phyloP scores from a whole-genome alignment of 2,797 vertebrate genomes.

The Gambelia wislizenii region DNA sequence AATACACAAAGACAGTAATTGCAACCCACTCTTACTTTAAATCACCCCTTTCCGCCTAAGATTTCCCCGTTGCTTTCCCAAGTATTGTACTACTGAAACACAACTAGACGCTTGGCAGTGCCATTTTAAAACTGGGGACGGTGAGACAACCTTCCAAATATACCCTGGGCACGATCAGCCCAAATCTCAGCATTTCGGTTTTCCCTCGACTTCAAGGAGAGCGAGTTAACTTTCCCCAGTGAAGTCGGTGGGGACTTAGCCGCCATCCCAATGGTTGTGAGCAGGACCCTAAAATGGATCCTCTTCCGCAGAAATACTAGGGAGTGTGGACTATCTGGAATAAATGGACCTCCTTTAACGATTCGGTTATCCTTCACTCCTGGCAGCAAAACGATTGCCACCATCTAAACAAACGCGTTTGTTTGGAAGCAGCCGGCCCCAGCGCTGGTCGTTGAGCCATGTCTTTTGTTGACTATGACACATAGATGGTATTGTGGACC shows the following conservation, averaged over 20 bases:
- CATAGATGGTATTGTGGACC: constrained; percentile 78
- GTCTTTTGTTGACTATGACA: constrained; percentile 52
- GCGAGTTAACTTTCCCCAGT: too few species aligned
- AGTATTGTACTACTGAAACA: too few species aligned
- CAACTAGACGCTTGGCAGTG: background rate
- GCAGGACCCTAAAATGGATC: background rate
- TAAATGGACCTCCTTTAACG: background rate
- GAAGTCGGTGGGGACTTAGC: background rate
- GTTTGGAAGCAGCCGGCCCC: too few species aligned
- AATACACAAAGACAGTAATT: too few species aligned
- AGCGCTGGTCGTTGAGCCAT: too few species aligned
- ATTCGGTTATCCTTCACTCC: background rate
- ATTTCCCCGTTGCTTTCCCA: background rate
- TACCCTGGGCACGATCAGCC: background rate
- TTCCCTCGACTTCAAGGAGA: background rate
- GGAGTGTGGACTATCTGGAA: background rate
- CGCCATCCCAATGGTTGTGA: too few species aligned
- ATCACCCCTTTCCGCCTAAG: too few species aligned
- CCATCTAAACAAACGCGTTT: too few species aligned
- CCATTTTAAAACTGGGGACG: constrained; percentile 30
- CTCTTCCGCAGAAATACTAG: background rate
- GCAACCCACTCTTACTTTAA: background rate
- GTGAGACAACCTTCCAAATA: background rate
- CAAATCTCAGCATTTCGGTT: background rate
- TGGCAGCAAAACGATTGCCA: background rate